Evolutionary conservation across 2,888 invertebrate genomes (phyloP).

Genomic region (Podabrus alpinus): DNA sequence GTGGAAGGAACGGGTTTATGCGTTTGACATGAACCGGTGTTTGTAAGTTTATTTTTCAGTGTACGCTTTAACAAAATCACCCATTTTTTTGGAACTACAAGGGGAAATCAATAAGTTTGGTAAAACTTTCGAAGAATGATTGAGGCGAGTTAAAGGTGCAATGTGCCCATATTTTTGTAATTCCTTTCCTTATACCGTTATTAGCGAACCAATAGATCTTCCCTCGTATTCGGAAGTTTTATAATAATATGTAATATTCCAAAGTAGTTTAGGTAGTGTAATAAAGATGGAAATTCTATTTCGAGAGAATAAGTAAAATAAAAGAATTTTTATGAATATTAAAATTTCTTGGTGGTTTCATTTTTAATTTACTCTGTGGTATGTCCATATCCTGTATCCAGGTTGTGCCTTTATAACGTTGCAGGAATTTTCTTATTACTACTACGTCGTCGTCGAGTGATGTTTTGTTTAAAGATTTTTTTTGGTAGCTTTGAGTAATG

Average conservation of each 20-base stretch:
- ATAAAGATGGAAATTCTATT: neutral
- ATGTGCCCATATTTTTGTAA: too few relatives aligned
- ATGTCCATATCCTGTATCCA: slow-evolving; percentile 29
- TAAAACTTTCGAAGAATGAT: too few relatives aligned
- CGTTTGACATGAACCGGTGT: neutral
- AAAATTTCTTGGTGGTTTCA: slow-evolving; percentile 24
- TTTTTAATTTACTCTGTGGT: slow-evolving; percentile 30
- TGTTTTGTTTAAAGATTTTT: slow-evolving; percentile 5
- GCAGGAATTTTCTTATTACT: slow-evolving; percentile 31
- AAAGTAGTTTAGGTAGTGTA: neutral
- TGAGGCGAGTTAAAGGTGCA: too few relatives aligned
- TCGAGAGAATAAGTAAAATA: slow-evolving; percentile 6
- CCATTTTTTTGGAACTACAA: neutral
- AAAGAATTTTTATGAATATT: slow-evolving; percentile 10
- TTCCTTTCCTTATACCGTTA: too few relatives aligned
- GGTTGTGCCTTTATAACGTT: slow-evolving; percentile 27
- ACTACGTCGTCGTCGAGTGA: slow-evolving; percentile 5
- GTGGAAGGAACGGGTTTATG: neutral
- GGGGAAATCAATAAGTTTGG: too few relatives aligned
- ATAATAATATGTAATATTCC: neutral
- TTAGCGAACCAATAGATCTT: too few relatives aligned
- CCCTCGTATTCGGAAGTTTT: too few relatives aligned
- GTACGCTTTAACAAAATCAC: too few relatives aligned
- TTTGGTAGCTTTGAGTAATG: neutral
- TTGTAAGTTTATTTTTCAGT: neutral